These are phyloP conservation scores for Hesperia comma DNA, from an alignment of 2,888 invertebrate genomes.

Conservation along the genomic window DNA sequence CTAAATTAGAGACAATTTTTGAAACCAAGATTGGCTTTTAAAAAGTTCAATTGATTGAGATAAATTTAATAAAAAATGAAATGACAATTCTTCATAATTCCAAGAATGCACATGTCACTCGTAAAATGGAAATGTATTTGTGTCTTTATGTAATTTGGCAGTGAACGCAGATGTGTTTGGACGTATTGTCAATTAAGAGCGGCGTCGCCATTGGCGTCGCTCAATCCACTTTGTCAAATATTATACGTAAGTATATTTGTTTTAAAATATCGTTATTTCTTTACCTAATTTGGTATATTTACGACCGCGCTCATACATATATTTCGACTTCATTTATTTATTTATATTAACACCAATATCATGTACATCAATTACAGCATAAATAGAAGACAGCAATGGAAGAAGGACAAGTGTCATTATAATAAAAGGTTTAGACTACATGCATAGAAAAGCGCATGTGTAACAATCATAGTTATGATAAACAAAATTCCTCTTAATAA, in stretches of 20 bases:
- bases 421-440: too few species aligned
- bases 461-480: too few species aligned
- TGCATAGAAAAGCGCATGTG: too few species aligned
- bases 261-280: constrained; percentile 1
- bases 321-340: too few species aligned
- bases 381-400: too few species aligned
- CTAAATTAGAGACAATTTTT: background rate
- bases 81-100: constrained; percentile 5
- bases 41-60: background rate
- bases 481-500: too few species aligned
- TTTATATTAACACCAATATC: too few species aligned
- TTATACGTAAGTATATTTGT: constrained; percentile 8
- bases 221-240: constrained; percentile 34
- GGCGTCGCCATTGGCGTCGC: too few species aligned
- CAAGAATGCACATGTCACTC: constrained; percentile 1
- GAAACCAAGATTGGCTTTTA: background rate
- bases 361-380: too few species aligned
- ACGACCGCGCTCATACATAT: too few species aligned
- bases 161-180: constrained; percentile 38
- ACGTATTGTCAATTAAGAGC: constrained; percentile 42
- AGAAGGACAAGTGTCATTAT: too few species aligned
- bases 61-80: background rate
- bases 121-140: constrained; percentile 17
- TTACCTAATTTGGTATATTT: too few species aligned
- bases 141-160: constrained; percentile 40